Conservation (phyloP, 2,797 vertebrate genomes). For the Rhadinocentrus ornatus region DNA sequence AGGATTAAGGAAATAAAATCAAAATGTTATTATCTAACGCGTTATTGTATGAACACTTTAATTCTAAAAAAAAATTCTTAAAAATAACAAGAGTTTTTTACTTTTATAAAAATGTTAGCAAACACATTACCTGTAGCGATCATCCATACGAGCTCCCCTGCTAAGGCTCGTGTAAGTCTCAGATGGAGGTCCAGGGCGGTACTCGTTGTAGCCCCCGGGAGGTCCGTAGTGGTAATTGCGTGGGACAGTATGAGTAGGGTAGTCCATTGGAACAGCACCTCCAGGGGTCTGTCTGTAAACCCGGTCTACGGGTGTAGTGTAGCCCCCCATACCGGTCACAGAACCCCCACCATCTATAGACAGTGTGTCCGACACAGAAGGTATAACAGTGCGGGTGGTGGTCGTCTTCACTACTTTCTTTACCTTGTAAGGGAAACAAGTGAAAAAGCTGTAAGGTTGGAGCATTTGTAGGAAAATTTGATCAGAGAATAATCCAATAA, state of each 20-base stretch:
- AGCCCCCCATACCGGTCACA: constrained; percentile 79
- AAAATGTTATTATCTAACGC: not conserved
- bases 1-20: not conserved
- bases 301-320: constrained; percentile 86
- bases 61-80: too few species aligned
- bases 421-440: constrained; percentile 78
- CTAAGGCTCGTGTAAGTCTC: constrained; percentile 89
- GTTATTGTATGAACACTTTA: not conserved
- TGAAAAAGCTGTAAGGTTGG: not conserved
- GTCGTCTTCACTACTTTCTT: constrained; percentile 94
- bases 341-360: constrained; percentile 89
- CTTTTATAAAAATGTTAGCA: not conserved
- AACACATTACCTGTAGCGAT: constrained; percentile 86
- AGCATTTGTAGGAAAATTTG: not conserved
- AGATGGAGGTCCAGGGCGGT: constrained; percentile 78
- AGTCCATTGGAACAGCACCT: constrained; percentile 77
- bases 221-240: constrained; percentile 94
- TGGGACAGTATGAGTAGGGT: constrained; percentile 90
- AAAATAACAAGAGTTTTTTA: too few species aligned
- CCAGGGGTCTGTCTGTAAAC: constrained; percentile 85
- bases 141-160: constrained; percentile 89
- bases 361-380: constrained; percentile 89
- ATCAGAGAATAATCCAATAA: not conserved
- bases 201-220: constrained; percentile 79
- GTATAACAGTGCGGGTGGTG: constrained; percentile 90